phyloP scores from a whole-genome alignment of 2,888 invertebrate genomes.

The Acronicta psi region DNA sequence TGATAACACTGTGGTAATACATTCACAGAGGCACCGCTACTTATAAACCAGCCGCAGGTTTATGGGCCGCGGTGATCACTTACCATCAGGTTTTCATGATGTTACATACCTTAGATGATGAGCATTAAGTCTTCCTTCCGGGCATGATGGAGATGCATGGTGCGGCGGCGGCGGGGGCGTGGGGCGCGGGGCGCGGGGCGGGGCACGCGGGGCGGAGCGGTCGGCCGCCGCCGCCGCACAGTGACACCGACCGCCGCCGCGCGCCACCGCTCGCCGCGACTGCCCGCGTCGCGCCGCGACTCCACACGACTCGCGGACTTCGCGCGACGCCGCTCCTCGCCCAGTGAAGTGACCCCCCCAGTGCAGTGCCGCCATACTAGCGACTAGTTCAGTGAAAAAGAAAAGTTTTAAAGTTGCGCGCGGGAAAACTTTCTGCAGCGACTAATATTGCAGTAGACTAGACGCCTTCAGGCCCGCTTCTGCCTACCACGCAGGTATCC shows the following conservation, averaged over 20 bases:
- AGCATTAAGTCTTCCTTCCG: no score
- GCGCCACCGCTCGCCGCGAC: slow-evolving; percentile 22
- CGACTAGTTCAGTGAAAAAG: slow-evolving; percentile 32
- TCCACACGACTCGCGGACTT: neutral
- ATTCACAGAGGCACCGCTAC: no score
- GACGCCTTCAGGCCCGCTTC: neutral
- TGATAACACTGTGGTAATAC: no score
- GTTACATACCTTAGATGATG: no score
- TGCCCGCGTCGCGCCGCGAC: neutral
- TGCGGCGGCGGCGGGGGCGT: slow-evolving; percentile 3
- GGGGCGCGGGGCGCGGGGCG: neutral
- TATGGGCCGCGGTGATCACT: neutral
- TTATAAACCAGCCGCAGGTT: no score
- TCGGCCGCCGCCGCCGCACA: slow-evolving; percentile 15
- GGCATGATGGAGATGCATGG: neutral
- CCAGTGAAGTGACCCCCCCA: slow-evolving; percentile 41
- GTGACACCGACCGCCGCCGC: slow-evolving; percentile 37
- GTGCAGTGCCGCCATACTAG: slow-evolving; percentile 29
- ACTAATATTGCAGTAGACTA: neutral
- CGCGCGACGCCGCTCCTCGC: neutral
- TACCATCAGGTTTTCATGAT: no score
- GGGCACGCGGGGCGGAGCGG: slow-evolving; percentile 17
- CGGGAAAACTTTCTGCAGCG: slow-evolving; percentile 48
- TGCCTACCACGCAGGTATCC: slow-evolving; percentile 1
- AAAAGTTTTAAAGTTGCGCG: slow-evolving; percentile 34